Percentiles rank a stretch among this genome's conserved stretches.
Evolutionary conservation across 2,888 invertebrate species (phyloP).

Genomic region (Mythimna vitellina): DNA sequence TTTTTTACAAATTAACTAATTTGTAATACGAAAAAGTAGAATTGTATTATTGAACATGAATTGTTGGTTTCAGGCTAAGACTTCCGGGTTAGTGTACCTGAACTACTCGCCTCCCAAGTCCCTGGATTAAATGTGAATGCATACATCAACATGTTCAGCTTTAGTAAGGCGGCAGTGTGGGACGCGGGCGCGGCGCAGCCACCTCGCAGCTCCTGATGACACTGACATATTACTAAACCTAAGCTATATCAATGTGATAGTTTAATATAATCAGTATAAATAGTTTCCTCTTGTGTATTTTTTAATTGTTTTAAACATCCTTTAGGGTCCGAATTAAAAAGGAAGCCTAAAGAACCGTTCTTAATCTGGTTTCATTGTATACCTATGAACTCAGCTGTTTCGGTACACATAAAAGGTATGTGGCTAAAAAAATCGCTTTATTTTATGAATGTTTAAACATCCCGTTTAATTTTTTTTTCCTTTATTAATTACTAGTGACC

Average conservation of each 20-base stretch:
- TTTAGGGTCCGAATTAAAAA: neutral
- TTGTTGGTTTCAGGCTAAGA: conserved; percentile 88
- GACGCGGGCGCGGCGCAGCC: neutral
- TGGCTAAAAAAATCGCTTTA: too few species aligned
- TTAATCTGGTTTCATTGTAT: too few species aligned
- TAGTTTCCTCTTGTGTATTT: conserved; percentile 29
- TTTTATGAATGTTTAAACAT: too few species aligned
- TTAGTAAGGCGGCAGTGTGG: conserved; percentile 43
- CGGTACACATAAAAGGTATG: too few species aligned
- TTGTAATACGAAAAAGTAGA: neutral
- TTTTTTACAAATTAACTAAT: too few species aligned
- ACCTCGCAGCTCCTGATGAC: conserved; percentile 6
- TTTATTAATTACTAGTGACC: too few species aligned
- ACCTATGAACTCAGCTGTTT: too few species aligned
- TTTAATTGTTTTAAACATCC: conserved; percentile 4
- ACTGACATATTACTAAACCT: conserved; percentile 51
- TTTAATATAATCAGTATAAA: conserved; percentile 56
- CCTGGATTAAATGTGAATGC: conserved; percentile 82
- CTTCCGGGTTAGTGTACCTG: conserved; percentile 91
- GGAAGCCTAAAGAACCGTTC: neutral
- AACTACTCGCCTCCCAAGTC: conserved; percentile 92
- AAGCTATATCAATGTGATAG: conserved; percentile 61
- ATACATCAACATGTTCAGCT: conserved; percentile 34
- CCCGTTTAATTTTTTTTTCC: too few species aligned
- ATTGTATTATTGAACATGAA: conserved; percentile 7